Evolutionary conservation across 2,113 vertebrate species (phyloP), one percentile per base, ranked within the genome.

Genomic region (Gobius niger): DNA sequence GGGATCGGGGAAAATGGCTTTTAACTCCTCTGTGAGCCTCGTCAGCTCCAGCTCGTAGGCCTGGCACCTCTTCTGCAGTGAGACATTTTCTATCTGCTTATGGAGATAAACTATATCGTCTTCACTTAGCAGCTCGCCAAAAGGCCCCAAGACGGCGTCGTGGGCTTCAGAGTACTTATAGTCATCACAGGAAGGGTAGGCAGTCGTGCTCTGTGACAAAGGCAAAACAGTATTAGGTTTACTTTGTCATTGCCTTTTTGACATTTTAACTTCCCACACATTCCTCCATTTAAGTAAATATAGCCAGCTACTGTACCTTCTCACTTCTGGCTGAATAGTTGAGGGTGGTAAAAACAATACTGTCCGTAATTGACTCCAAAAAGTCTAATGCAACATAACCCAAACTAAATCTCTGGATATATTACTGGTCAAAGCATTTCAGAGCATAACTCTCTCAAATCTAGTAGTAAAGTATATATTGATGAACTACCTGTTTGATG

Each of bases 41-140:
- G 89, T 93, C 78, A 98, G 91, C 90, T 98, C 94, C 47, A 89
- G 69, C 82, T 95, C 93, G 15, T 94, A 96, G 14, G 85, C 94
- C 81, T 95, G 93, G 72, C 93, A 95, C 24, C 89, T 92, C 60
- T 91, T 94, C 71, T 93, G 90, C 68, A 96, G 88, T 18, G 94
- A 94, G 51, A 96, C 91, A 9, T 88, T 91, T 9, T 95, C 92
- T 1, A 96, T 94, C 66, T 96, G 95, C 76, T 88, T 82, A 83
- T 98, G 95, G 80, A 98, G 76, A 74, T 94, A 92, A 44, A 91
- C 47, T 65, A 98, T 88, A 85, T 98, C 96, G 0, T 94, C 92
- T 71, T 98, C 95, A 0, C 95, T 97, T 65, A 99, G 85, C 63
- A 99, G 91, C 82, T 98, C 97, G 16, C 96, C 96, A 13, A 95